phyloP scores from a whole-genome alignment of 2,888 invertebrate species.

The Meandrusa payeni region DNA sequence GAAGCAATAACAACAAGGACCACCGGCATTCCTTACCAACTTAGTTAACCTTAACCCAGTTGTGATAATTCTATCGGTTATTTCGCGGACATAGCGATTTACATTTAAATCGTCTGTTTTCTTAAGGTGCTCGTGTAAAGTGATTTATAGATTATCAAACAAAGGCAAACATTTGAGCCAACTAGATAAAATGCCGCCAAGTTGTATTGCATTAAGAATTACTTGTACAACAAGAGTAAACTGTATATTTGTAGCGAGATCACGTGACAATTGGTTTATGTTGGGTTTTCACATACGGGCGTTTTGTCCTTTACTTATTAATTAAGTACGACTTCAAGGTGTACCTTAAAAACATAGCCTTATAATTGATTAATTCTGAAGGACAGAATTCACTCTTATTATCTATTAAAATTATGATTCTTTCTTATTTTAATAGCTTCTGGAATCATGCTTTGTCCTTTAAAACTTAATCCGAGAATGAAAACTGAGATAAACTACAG shows the following conservation, averaged over 20 bases:
- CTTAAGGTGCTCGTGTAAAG: constrained; percentile 22
- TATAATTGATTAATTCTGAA: too few relatives aligned
- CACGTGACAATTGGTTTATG: constrained; percentile 6
- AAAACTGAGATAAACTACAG: too few relatives aligned
- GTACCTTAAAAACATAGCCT: too few relatives aligned
- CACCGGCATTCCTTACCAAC: constrained; percentile 23
- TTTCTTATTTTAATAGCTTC: too few relatives aligned
- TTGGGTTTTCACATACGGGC: constrained; percentile 9
- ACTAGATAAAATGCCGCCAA: constrained; percentile 8
- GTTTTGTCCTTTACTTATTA: too few relatives aligned
- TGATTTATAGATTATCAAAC: constrained; percentile 22
- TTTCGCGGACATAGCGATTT: constrained; percentile 43
- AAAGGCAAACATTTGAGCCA: constrained; percentile 13
- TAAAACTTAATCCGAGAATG: too few relatives aligned
- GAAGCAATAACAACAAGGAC: constrained; percentile 7
- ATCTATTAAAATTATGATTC: too few relatives aligned
- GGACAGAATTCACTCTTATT: too few relatives aligned
- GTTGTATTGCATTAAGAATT: constrained; percentile 9
- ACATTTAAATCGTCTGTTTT: constrained; percentile 47
- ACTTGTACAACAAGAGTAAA: constrained; percentile 5
- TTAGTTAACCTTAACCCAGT: constrained; percentile 27
- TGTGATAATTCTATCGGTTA: constrained; percentile 32
- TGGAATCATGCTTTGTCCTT: too few relatives aligned
- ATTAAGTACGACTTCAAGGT: too few relatives aligned
- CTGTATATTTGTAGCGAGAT: constrained; percentile 5